Percentiles rank a stretch among this genome's conserved stretches.
phyloP scores from a whole-genome alignment of 2,113 vertebrate species.

The Pangasianodon hypophthalmus region DNA sequence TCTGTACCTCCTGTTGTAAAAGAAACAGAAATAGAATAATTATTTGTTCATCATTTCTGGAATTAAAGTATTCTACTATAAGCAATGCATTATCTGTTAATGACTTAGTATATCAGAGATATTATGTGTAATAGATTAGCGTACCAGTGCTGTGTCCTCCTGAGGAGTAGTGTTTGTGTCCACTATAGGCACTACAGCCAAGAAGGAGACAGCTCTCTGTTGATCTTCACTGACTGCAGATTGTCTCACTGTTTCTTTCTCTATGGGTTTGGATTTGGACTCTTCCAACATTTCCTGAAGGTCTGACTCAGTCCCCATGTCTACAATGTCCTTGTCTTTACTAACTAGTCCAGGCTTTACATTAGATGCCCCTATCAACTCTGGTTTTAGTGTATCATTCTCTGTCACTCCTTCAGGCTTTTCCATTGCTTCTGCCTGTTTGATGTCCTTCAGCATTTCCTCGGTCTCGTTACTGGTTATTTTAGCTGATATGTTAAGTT shows the following conservation, averaged over 20 bases:
- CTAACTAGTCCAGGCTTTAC: neutral
- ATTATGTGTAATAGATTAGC: neutral
- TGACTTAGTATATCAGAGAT: neutral
- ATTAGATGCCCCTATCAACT: neutral
- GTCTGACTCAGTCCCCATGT: neutral
- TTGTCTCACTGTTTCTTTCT: neutral
- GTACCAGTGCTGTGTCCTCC: neutral
- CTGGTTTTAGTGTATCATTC: neutral
- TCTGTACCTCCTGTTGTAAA: slow-evolving; percentile 63
- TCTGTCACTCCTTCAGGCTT: neutral
- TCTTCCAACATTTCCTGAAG: slow-evolving; percentile 4
- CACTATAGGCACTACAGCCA: neutral
- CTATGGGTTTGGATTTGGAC: neutral
- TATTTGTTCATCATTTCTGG: neutral
- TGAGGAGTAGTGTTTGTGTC: neutral
- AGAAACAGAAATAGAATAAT: neutral
- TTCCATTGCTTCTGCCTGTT: neutral
- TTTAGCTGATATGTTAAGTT: neutral
- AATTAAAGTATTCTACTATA: neutral
- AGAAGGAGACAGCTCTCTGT: neutral
- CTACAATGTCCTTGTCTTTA: neutral
- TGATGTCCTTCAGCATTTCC: neutral
- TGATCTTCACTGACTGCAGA: slow-evolving; percentile 9
- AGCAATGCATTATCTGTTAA: neutral
- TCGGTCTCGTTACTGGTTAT: neutral